phyloP scores from a whole-genome alignment of 2,888 invertebrate species.

The Arctia plantaginis region DNA sequence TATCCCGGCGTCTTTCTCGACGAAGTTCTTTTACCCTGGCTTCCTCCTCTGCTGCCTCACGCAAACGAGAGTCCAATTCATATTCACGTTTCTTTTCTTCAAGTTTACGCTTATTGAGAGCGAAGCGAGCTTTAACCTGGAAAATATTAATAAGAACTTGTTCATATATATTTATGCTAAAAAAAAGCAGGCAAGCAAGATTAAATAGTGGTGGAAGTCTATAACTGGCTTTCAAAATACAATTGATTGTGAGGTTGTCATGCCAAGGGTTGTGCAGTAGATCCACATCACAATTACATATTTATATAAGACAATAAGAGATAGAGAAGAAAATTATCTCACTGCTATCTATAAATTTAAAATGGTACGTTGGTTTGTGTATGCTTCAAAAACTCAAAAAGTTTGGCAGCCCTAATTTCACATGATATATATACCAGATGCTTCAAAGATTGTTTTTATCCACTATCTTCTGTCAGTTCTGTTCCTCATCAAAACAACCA shows the following conservation, averaged over 20 bases:
- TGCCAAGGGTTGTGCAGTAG: not conserved
- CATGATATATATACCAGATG: no score
- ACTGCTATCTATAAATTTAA: no score
- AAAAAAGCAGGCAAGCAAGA: no score
- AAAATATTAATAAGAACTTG: constrained; percentile 25
- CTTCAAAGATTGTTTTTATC: no score
- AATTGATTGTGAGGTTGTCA: not conserved
- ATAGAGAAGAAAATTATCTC: not conserved
- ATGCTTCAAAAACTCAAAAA: no score
- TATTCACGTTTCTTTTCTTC: constrained; percentile 99
- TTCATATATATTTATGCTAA: not conserved
- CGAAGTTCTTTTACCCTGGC: constrained; percentile 96
- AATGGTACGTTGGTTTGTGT: no score
- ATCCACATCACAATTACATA: not conserved
- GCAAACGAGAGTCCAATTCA: constrained; percentile 95
- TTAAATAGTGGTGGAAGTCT: no score
- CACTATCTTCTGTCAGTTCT: no score
- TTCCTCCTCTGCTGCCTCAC: constrained; percentile 98
- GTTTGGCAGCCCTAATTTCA: no score
- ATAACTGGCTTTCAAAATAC: no score
- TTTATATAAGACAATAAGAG: not conserved
- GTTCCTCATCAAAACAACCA: no score
- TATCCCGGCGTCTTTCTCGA: constrained; percentile 95
- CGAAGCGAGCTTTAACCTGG: constrained; percentile 95
- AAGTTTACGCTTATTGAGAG: constrained; percentile 95